These are phyloP conservation scores for Megalops cyprinoides DNA, from an alignment of 2,797 vertebrate species.

Conservation along the genomic window DNA sequence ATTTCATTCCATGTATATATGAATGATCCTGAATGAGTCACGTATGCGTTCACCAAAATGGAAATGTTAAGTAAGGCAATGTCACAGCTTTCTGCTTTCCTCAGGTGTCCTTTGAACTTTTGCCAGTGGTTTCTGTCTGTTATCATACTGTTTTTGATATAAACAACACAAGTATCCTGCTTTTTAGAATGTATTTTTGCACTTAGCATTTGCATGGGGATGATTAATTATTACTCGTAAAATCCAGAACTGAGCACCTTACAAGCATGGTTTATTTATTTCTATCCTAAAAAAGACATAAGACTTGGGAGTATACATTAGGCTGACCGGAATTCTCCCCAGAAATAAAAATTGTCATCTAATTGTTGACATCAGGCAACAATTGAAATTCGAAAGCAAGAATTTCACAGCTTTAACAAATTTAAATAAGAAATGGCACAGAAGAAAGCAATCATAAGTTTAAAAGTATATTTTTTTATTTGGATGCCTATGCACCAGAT, in stretches of 20 bases:
- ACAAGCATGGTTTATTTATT: constrained; percentile 50
- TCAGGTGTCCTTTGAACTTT: constrained; percentile 75
- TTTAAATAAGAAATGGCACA: no score
- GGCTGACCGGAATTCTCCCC: background rate
- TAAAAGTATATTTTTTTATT: constrained; percentile 9
- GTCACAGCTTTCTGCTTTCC: constrained; percentile 69
- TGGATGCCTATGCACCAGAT: constrained; percentile 14
- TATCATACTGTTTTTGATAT: constrained; percentile 66
- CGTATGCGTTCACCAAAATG: constrained; percentile 46
- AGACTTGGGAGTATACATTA: background rate
- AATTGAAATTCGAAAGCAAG: background rate
- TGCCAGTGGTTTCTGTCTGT: constrained; percentile 56
- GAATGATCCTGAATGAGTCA: constrained; percentile 47
- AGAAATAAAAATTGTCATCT: background rate
- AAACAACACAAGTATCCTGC: constrained; percentile 55
- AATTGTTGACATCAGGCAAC: background rate
- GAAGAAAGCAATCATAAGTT: background rate
- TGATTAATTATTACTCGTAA: constrained; percentile 42
- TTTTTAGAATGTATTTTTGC: constrained; percentile 66
- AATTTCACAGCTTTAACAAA: constrained; percentile 23
- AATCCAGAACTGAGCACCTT: constrained; percentile 40
- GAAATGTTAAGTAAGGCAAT: constrained; percentile 47
- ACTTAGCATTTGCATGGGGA: constrained; percentile 69
- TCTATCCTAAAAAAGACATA: constrained; percentile 3
- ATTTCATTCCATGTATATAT: background rate